Evolutionary conservation across 2,888 invertebrate genomes (phyloP), one percentile per base, ranked within the genome.

Genomic region (Saturnia pavonia): DNA sequence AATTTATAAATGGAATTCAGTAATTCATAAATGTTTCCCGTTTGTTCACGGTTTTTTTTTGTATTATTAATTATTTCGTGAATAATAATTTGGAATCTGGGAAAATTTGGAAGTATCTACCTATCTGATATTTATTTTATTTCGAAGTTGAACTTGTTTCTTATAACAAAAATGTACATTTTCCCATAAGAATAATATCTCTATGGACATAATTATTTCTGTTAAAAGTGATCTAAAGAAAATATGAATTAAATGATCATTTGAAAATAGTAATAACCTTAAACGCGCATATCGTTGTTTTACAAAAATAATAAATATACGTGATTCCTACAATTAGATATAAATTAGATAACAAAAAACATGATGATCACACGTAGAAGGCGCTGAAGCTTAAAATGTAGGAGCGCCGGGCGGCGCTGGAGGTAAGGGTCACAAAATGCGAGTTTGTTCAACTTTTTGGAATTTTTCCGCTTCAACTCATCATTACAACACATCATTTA

Each of bases 371-470:
- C 54, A 27, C 22, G 57, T 67, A 34, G 45, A 68, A 71, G 68
- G 63, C 63, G 68, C 40, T 63, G 69, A 34, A n/a, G 27, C 65
- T 48, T 42, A 48, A 34, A 65, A 67, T 48, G 25, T 45, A 25
- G 42, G 48, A 27, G 48, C 40, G 22, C 16, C 42, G 14, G 19
- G 69, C 9, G 27, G 27, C 16, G 14, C 40, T 54, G 25, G 42
- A 11, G 57, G 22, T 54, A 11, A 54, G 65, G n/a, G 9, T 40
- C 27, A 16, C 27, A 27, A 70, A 54, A 54, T 67, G 67, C 67
- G 70, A 42, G 67, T 66, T 70, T 70, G 70, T 67, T 66, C 19
- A 67, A 70, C 54, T 67, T 67, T 70, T 70, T 70, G 43, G 54
- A 65, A 70, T 70, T 70, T 51, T 67, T 66, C 66, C 70, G 51